phyloP scores from a whole-genome alignment of 2,113 vertebrate genomes.

The Ondatra zibethicus region DNA sequence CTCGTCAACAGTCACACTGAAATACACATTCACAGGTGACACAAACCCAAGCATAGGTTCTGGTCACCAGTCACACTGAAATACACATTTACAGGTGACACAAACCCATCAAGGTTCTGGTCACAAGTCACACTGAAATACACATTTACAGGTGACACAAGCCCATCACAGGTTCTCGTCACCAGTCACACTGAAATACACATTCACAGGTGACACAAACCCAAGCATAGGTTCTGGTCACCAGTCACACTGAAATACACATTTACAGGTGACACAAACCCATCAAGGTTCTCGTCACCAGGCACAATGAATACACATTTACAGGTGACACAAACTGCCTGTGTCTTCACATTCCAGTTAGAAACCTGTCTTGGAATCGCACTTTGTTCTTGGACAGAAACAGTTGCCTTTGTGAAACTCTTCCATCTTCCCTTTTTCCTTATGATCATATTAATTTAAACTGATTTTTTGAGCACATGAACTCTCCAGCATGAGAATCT shows the following conservation, averaged over 20 bases:
- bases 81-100: neutral
- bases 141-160: neutral
- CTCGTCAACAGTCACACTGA: neutral
- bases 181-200: neutral
- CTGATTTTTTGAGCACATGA: neutral
- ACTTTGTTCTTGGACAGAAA: neutral
- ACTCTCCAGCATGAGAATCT: neutral
- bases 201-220: neutral
- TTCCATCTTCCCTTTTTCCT: neutral
- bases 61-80: neutral
- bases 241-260: neutral
- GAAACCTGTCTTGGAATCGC: neutral
- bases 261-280: neutral
- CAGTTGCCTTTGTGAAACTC: neutral
- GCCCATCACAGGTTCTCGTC: neutral
- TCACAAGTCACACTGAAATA: too few species aligned
- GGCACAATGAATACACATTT: too few species aligned
- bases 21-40: too few species aligned
- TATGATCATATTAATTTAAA: neutral
- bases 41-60: neutral
- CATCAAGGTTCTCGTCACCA: neutral
- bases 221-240: neutral
- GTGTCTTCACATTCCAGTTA: neutral
- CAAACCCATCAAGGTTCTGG: neutral
- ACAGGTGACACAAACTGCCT: neutral